phyloP scores from a whole-genome alignment of 2,113 vertebrate genomes.

The Pelecanoides urinatrix region DNA sequence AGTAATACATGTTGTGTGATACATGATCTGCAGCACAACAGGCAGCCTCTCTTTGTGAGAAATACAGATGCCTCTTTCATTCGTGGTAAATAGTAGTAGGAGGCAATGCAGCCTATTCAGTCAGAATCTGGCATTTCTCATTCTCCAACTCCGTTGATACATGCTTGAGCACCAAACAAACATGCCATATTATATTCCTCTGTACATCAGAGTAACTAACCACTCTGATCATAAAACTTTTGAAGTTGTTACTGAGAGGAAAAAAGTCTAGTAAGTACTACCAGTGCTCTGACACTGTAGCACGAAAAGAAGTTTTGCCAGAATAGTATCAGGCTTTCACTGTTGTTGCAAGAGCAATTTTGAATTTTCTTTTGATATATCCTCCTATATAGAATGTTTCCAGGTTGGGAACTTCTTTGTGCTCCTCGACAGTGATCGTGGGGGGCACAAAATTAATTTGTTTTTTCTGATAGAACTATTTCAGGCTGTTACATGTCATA shows the following conservation, averaged over 20 bases:
- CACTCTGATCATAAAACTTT: neutral
- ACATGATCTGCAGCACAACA: neutral
- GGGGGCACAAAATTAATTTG: neutral
- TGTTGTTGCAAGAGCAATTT: neutral
- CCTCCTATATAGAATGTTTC: neutral
- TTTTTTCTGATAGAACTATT: neutral
- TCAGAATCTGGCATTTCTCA: neutral
- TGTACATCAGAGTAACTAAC: neutral
- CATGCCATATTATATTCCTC: neutral
- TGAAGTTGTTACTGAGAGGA: neutral
- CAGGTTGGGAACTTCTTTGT: neutral
- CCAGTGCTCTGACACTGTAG: neutral
- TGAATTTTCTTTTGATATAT: neutral
- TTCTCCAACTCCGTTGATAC: neutral
- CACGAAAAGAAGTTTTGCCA: neutral
- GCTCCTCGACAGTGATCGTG: accelerated
- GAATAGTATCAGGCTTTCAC: neutral
- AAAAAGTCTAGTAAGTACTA: neutral
- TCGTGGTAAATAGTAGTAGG: neutral
- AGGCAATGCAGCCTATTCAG: neutral
- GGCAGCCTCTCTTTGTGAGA: neutral
- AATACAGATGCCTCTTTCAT: neutral
- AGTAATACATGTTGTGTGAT: neutral
- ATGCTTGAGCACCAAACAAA: neutral
- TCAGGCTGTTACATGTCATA: neutral